Conservation (phyloP, 37 sponge, comb jelly and placozoan species). For the Cladorhizidae sp. region DNA sequence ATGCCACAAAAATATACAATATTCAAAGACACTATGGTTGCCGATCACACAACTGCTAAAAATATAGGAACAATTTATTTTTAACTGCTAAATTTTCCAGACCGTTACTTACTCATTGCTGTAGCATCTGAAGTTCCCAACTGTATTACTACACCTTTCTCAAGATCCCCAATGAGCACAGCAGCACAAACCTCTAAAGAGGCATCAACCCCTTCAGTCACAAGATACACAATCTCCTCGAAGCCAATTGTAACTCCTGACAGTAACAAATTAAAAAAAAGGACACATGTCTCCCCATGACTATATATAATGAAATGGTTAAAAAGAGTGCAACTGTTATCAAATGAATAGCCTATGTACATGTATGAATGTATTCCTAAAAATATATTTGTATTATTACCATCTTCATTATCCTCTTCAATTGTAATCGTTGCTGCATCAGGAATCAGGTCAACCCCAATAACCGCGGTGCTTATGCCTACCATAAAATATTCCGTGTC, state of each 20-base stretch:
- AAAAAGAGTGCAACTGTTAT: too few species aligned
- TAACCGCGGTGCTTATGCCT: not conserved
- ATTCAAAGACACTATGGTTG: too few species aligned
- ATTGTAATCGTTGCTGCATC: slow-evolving; percentile 36
- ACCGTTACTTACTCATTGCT: slow-evolving; percentile 9
- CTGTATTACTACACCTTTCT: not conserved
- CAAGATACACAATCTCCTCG: not conserved
- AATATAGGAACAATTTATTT: too few species aligned
- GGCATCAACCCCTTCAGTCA: not conserved
- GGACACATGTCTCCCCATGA: not conserved
- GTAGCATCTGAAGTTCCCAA: not conserved
- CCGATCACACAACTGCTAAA: too few species aligned
- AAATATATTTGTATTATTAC: not conserved
- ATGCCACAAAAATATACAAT: too few species aligned
- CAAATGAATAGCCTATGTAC: not conserved
- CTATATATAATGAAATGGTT: not conserved
- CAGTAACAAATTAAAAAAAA: not conserved
- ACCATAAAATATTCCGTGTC: not conserved
- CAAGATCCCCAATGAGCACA: not conserved
- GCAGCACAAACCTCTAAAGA: not conserved
- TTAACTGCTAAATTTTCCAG: too few species aligned
- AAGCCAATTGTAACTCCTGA: slow-evolving; percentile 13
- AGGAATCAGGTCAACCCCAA: slow-evolving; percentile 1
- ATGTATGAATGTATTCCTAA: not conserved
- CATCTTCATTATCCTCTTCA: slow-evolving; percentile 40